phyloP scores from a whole-genome alignment of 2,888 invertebrate species.

The Drosophila meridiana region DNA sequence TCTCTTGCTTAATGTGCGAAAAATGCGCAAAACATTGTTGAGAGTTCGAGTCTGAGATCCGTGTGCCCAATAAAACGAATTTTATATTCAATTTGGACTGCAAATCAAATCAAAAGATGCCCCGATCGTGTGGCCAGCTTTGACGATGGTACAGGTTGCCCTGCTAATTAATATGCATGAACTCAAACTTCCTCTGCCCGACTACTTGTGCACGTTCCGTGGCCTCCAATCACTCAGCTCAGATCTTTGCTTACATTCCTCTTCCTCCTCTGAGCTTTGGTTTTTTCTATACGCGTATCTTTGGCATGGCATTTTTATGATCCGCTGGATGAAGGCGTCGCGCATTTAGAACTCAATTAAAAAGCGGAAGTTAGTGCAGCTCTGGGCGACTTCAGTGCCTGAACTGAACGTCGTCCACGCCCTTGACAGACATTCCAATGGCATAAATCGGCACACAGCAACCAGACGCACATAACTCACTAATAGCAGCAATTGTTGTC shows the following conservation, averaged over 20 bases:
- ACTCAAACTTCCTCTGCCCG: slow-evolving; percentile 50
- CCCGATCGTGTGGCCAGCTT: slow-evolving; percentile 19
- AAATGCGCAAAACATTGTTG: slow-evolving; percentile 58
- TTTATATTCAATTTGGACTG: slow-evolving; percentile 59
- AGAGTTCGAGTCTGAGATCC: not conserved
- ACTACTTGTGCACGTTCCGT: slow-evolving; percentile 46
- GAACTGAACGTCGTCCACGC: slow-evolving; percentile 55
- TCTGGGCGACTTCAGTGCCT: not conserved
- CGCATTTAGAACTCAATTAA: slow-evolving; percentile 70
- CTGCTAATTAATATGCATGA: slow-evolving; percentile 72
- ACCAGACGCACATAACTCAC: slow-evolving; percentile 56
- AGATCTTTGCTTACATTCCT: slow-evolving; percentile 26
- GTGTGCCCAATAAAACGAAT: slow-evolving; percentile 46
- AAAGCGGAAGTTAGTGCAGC: slow-evolving; percentile 65
- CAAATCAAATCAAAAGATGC: slow-evolving; percentile 51
- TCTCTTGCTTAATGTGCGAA: slow-evolving; percentile 66
- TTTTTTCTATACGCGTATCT: not conserved
- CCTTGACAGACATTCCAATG: slow-evolving; percentile 77
- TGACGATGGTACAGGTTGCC: slow-evolving; percentile 48
- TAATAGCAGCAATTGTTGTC: slow-evolving; percentile 81
- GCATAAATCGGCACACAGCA: slow-evolving; percentile 66
- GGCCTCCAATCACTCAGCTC: slow-evolving; percentile 36
- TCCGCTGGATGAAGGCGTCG: slow-evolving; percentile 43
- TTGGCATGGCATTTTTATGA: slow-evolving; percentile 22
- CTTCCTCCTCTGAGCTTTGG: not conserved